Evolutionary conservation across 2,113 vertebrate species (phyloP).

Genomic region (Galbula dea): DNA sequence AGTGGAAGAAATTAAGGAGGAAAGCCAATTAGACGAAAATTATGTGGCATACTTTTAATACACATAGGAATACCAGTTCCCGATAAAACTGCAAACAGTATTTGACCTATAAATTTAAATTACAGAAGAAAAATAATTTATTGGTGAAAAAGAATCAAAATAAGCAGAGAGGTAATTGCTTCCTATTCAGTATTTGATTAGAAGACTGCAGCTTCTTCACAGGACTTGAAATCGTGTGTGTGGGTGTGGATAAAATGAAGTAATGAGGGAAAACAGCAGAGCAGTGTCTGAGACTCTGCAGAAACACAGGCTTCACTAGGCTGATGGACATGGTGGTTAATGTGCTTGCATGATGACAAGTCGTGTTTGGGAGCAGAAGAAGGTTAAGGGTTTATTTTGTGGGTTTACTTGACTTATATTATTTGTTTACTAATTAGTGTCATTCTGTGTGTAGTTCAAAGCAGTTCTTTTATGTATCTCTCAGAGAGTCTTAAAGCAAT

Average conservation of each 20-base stretch:
- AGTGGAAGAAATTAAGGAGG: neutral
- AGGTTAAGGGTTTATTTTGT: neutral
- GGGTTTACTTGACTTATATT: neutral
- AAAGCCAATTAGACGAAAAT: neutral
- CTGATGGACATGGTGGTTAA: rapidly evolving
- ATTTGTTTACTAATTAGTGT: neutral
- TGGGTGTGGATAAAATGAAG: neutral
- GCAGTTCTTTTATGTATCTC: neutral
- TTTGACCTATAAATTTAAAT: neutral
- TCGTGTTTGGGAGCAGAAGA: neutral
- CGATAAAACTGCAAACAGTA: neutral
- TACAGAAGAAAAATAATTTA: neutral
- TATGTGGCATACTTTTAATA: neutral
- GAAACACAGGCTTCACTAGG: neutral
- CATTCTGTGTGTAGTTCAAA: neutral
- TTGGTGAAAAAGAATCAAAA: neutral
- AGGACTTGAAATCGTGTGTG: neutral
- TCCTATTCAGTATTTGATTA: neutral
- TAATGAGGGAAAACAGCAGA: neutral
- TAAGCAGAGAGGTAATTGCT: neutral
- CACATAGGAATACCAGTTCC: neutral
- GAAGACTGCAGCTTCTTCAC: neutral
- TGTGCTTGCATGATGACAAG: rapidly evolving
- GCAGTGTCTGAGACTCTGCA: too few species aligned
- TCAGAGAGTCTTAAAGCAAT: slow-evolving; percentile 77